Conservation (phyloP, 1,140 invertebrate species). For the Magallana gigas region DNA sequence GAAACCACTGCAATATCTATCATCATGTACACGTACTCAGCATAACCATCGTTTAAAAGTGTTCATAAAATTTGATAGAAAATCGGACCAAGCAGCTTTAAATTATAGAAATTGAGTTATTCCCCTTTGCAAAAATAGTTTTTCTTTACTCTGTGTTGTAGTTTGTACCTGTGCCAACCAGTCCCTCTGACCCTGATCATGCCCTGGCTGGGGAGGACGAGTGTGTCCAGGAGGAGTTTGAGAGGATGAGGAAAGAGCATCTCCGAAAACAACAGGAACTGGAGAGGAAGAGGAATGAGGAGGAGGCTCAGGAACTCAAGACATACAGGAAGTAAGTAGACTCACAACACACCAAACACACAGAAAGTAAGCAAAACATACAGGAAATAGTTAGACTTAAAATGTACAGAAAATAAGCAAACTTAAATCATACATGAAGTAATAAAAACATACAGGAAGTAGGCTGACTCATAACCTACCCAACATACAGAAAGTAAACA, state of each 20-base stretch:
- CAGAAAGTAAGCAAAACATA: neutral
- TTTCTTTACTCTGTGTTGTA: neutral
- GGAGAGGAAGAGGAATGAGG: constrained; percentile 51
- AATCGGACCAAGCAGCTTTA: no score
- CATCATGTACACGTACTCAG: no score
- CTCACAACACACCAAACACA: neutral
- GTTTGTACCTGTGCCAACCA: constrained; percentile 10
- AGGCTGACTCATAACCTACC: no score
- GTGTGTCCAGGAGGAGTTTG: constrained; percentile 49
- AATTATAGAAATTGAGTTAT: no score
- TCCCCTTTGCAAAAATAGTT: no score
- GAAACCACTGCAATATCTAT: no score
- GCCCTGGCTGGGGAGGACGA: neutral
- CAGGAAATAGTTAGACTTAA: neutral
- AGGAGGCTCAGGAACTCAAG: constrained; percentile 45
- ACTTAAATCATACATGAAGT: no score
- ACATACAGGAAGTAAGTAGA: constrained; percentile 38
- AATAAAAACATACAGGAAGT: no score
- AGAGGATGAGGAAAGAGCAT: constrained; percentile 50
- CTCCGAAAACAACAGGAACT: constrained; percentile 50
- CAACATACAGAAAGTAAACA: no score
- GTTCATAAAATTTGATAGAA: no score
- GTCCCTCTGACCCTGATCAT: no score
- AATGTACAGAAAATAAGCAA: neutral
- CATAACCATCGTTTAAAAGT: no score